Percentiles rank a stretch among this genome's conserved stretches.
Conservation (phyloP, 2,113 vertebrate species). For the Thamnophis sirtalis region DNA sequence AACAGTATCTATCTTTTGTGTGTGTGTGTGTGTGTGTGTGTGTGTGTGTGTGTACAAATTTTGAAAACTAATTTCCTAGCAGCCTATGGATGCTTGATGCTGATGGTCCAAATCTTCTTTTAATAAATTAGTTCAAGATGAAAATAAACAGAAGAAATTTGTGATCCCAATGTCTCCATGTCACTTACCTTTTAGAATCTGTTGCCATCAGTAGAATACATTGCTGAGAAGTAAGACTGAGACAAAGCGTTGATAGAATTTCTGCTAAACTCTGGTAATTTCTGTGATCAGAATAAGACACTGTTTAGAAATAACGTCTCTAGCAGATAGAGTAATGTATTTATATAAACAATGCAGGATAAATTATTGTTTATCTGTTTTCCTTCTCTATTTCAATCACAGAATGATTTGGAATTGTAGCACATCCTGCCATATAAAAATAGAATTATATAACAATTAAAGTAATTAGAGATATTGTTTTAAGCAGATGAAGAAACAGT, state of each 20-base stretch:
- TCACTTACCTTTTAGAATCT: neutral
- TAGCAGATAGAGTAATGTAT: neutral
- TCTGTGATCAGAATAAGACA: neutral
- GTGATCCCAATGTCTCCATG: neutral
- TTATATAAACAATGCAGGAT: conserved; percentile 31
- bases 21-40: no score
- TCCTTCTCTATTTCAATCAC: neutral
- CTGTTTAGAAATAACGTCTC: neutral
- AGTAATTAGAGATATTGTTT: conserved; percentile 34
- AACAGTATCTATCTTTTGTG: neutral
- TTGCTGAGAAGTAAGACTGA: conserved; percentile 6
- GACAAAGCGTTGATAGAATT: neutral
- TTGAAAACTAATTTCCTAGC: neutral
- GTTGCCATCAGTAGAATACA: neutral
- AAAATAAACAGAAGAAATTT: neutral
- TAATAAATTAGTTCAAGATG: neutral
- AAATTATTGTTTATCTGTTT: conserved; percentile 30
- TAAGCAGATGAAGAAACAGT: conserved; percentile 8
- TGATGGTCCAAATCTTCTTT: neutral
- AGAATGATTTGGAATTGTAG: conserved; percentile 17
- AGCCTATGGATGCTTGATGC: neutral
- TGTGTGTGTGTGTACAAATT: neutral
- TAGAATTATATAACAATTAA: neutral
- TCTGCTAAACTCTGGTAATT: neutral
- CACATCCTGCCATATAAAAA: neutral